These are phyloP conservation scores for Lamprotornis superbus DNA, from an alignment of 2,113 vertebrate genomes.

Conservation along the genomic window DNA sequence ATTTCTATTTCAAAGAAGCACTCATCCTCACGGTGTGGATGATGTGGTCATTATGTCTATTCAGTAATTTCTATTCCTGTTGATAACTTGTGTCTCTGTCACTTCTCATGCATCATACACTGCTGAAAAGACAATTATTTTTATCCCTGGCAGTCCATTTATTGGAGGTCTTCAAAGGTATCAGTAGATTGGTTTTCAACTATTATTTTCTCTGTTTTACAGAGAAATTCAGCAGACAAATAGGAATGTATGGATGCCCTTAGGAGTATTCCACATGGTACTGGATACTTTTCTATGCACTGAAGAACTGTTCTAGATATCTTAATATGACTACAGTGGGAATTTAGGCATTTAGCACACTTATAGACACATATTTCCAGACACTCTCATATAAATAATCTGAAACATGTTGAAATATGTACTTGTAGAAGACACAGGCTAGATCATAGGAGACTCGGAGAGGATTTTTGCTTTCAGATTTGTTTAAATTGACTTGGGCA, in stretches of 20 bases:
- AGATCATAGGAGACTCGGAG: not conserved
- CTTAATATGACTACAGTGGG: not conserved
- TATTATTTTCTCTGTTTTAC: not conserved
- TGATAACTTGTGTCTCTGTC: not conserved
- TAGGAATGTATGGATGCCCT: not conserved
- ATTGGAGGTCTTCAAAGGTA: not conserved
- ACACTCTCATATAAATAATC: not conserved
- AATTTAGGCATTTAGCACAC: not conserved
- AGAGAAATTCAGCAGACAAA: not conserved
- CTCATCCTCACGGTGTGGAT: not conserved
- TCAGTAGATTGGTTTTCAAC: not conserved
- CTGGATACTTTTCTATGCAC: not conserved
- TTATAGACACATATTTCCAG: fast-evolving
- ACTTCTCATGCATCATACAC: not conserved
- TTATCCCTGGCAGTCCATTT: not conserved
- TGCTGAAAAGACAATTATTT: not conserved
- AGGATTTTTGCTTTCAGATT: not conserved
- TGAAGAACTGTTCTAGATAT: not conserved
- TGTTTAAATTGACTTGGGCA: not conserved
- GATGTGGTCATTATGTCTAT: not conserved
- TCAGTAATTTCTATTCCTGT: not conserved
- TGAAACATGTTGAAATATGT: not conserved
- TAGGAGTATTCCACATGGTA: not conserved
- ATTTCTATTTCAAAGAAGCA: not conserved
- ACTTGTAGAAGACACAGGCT: not conserved